Base-by-base conservation (phyloP, 2,888 invertebrate species). In the Euplexia lucipara region DNA sequence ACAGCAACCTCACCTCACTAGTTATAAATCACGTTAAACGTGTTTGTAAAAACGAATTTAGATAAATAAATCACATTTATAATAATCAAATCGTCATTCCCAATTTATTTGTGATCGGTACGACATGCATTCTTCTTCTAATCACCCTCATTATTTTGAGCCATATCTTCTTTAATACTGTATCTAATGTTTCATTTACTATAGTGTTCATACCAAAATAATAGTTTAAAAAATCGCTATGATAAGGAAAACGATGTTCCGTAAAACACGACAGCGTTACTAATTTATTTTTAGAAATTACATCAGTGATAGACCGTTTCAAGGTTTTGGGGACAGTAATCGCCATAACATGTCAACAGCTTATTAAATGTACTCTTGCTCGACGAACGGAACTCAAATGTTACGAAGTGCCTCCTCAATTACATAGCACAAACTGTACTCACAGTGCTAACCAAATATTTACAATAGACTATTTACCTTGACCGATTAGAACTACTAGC, bases 301-400 rank as follows among this genome's bases (percentile, higher is more conserved):
- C 9, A 44, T 26, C 10, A 45, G 45, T 45, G 26, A 30, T 9
- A 20, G 0, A 8, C 10, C 7, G 0, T 34, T 9, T 39, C 20
- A 30, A 71, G 42, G 39, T 30, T 49, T 56, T 30, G n/a, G 5
- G n/a, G 6, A 35, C 18, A 39, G 6, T 47, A 52, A 5, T 16
- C 10, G 18, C 5, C 12, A 35, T 20, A n/a, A 47, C 14, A 20
- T 12, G 14, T 26, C 14, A 8, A 2, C 6, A 26, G 18, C 10
- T 26, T n/a, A 35, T 47, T 3, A 41, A n/a, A 20, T 1, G 9
- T 6, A 41, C 1, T 6, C 9, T n/a, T n/a, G n/a, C n/a, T 12
- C 16, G n/a, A 34, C 9, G 12, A 7, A 10, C 14, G 30, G 0
- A 12, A 18, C 3, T 12, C 35, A 14, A 62, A 61, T n/a, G 3